Evolutionary conservation across 2,888 invertebrate species (phyloP).

Genomic region (Taenaris catops): DNA sequence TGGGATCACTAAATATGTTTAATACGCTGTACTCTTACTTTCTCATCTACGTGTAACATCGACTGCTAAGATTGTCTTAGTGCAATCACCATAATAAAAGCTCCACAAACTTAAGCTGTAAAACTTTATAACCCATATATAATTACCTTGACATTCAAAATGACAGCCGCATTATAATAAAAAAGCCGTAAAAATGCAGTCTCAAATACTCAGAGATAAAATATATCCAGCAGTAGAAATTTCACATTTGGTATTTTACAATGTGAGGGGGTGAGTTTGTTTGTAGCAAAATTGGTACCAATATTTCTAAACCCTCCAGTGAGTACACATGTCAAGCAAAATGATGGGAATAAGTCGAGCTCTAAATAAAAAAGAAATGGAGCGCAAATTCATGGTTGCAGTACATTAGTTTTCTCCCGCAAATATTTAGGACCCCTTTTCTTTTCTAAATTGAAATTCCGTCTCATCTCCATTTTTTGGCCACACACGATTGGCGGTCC

Average conservation of each 20-base stretch:
- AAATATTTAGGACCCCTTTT: constrained; percentile 39
- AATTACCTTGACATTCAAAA: constrained; percentile 38
- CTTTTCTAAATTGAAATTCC: constrained; percentile 61
- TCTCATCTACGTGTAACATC: background rate
- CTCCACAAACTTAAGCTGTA: constrained; percentile 33
- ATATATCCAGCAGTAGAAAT: constrained; percentile 38
- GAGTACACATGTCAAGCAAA: constrained; percentile 2
- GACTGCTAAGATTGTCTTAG: constrained; percentile 9
- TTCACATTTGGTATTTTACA: constrained; percentile 29
- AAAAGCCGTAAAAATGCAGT: constrained; percentile 42
- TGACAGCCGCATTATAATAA: constrained; percentile 43
- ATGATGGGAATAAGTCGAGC: constrained; percentile 13
- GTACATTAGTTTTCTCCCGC: constrained; percentile 50
- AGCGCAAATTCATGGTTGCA: constrained; percentile 48
- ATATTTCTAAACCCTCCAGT: background rate
- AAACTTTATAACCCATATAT: constrained; percentile 38
- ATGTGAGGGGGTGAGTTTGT: constrained; percentile 22
- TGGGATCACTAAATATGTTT: too few relatives aligned
- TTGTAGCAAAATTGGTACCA: constrained; percentile 1
- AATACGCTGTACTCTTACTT: background rate
- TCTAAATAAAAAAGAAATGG: constrained; percentile 22
- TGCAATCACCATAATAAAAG: constrained; percentile 25
- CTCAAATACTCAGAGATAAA: constrained; percentile 38
- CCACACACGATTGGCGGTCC: constrained; percentile 56
- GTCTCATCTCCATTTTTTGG: constrained; percentile 65